Evolutionary conservation across 2,888 invertebrate genomes (phyloP).

Genomic region (Rhagophthalmus giganteus): DNA sequence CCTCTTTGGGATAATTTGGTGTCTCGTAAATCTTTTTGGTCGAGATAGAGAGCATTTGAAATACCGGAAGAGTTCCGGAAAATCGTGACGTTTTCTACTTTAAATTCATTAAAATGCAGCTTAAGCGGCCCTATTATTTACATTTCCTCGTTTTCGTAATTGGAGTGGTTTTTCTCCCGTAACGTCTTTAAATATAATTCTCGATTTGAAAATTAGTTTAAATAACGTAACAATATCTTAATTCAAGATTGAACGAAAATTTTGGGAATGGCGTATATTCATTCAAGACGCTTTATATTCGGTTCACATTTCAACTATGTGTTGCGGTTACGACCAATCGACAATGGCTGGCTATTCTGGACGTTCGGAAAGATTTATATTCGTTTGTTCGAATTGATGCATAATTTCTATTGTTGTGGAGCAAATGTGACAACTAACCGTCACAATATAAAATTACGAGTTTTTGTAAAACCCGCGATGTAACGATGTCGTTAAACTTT

Average conservation of each 20-base stretch:
- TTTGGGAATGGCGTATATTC: constrained; percentile 1
- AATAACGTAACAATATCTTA: too few species aligned
- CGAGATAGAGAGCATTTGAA: constrained; percentile 14
- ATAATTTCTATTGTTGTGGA: constrained; percentile 16
- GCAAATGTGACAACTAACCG: constrained; percentile 8
- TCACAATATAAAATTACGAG: constrained; percentile 11
- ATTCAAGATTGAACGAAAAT: too few species aligned
- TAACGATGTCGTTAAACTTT: constrained; percentile 11
- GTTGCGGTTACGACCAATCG: constrained; percentile 20
- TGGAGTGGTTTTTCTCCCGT: background rate
- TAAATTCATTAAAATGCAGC: constrained; percentile 20
- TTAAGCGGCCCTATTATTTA: constrained; percentile 8
- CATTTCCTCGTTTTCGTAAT: constrained; percentile 9
- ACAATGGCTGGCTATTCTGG: constrained; percentile 14
- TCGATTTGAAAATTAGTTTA: too few species aligned
- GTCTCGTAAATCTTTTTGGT: constrained; percentile 19
- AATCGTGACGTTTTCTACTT: constrained; percentile 22
- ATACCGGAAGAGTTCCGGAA: constrained; percentile 15
- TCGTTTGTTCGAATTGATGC: constrained; percentile 6
- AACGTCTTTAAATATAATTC: background rate
- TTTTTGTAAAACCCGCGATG: constrained; percentile 10
- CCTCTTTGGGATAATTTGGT: constrained; percentile 26
- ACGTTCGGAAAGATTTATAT: constrained; percentile 10
- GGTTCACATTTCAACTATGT: constrained; percentile 19
- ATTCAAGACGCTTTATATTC: constrained; percentile 17